Evolutionary conservation across 1,140 invertebrate species (phyloP), one percentile per base, ranked within the genome.

Genomic region (Ylistrum balloti): DNA sequence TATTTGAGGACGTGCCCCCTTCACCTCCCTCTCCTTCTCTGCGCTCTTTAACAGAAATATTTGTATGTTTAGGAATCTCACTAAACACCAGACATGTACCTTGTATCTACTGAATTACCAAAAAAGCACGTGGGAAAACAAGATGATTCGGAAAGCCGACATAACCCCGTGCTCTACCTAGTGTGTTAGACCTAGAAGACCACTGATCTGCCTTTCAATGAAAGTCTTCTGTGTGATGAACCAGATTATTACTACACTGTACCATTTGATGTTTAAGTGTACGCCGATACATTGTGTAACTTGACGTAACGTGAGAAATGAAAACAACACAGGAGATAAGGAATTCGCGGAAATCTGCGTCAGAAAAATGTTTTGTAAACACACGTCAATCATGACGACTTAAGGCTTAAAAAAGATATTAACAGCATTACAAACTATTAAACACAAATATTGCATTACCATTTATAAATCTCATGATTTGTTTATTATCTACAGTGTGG

Each of bases 221-320:
- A 13, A 9, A 15, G 20, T 45, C 41, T 45, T 17, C 41, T 45
- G 20, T 13, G 41, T 45, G 41, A 45, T 45, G 41, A 74, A 2
- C 56, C 2, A 3, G 5, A 74, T 74, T 74, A 74, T 74, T 74
- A 17, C 56, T n/a, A 74, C n/a, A n/a, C n/a, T n/a, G n/a, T n/a
- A n/a, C n/a, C 56, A 74, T 74, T 28, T 74, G 56, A 74, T 74
- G 56, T 74, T 74, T 17, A 74, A 28, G 56, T 74, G 22, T 74
- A 74, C 56, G 28, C 56, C 56, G n/a, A 74, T 74, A 74, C 56
- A 74, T 9, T 17, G 56, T 74, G 9, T 13, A 38, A 7, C 35
- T 13, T 38, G 35, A 74, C 56, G 56, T 45, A 45, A 45, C 20
- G 17, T 22, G n/a, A n/a, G 22, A 74, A 74, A 28, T 17, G 22